Conservation (phyloP, 1,140 invertebrate species). For the Chironomus tepperi region DNA sequence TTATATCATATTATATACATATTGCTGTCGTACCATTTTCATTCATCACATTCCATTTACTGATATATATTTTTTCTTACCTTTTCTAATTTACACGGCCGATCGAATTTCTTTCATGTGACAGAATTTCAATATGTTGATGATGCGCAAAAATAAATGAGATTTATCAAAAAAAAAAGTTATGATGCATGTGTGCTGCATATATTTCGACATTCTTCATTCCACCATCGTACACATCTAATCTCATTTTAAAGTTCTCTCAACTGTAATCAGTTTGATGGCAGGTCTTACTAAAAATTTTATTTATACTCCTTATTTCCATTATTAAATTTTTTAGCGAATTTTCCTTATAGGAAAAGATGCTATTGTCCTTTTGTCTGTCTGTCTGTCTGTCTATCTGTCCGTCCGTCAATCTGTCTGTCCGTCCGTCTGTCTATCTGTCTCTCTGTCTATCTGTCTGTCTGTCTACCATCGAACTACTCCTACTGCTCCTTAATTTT, state of each 20-base stretch:
- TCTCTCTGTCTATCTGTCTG: too few species aligned
- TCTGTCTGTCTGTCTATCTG: too few species aligned
- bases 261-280: neutral
- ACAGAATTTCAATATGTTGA: constrained; percentile 2
- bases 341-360: too few species aligned
- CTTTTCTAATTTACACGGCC: neutral
- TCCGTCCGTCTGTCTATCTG: too few species aligned
- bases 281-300: neutral
- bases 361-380: too few species aligned
- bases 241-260: neutral
- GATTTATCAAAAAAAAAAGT: neutral
- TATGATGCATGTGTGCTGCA: neutral
- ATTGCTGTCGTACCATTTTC: neutral
- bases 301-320: too few species aligned
- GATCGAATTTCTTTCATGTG: neutral
- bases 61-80: neutral
- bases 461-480: too few species aligned
- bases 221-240: neutral
- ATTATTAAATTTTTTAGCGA: too few species aligned
- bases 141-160: neutral
- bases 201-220: too few species aligned
- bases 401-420: too few species aligned
- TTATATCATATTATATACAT: neutral
- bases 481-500: too few species aligned
- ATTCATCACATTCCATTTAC: neutral